Percentiles rank a stretch among this genome's conserved stretches.
These are phyloP conservation scores for Byasa hedistus DNA, from an alignment of 2,888 invertebrate species.

Conservation along the genomic window DNA sequence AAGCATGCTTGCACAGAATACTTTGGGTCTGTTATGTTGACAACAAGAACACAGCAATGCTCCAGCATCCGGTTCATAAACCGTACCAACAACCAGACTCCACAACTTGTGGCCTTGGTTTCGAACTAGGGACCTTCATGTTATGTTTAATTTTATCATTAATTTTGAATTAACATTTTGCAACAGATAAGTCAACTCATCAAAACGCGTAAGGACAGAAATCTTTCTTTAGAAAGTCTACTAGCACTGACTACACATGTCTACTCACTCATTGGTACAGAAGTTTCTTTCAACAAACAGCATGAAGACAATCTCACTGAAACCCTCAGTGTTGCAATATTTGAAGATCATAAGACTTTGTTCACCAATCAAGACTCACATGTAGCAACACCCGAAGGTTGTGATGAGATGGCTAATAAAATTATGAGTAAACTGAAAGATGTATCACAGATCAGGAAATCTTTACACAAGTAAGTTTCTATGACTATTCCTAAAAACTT, in stretches of 20 bases:
- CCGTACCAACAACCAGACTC: no score
- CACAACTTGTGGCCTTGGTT: no score
- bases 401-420: slow-evolving; percentile 49
- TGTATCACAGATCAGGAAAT: slow-evolving; percentile 62
- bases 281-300: slow-evolving; percentile 73
- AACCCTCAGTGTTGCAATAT: slow-evolving; percentile 77
- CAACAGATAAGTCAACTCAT: slow-evolving; percentile 79
- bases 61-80: no score
- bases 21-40: no score
- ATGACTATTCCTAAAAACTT: not conserved
- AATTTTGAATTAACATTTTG: slow-evolving; percentile 32
- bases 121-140: no score
- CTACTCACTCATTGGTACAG: slow-evolving; percentile 81
- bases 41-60: no score
- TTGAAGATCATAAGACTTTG: slow-evolving; percentile 74
- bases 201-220: slow-evolving; percentile 74
- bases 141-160: not conserved
- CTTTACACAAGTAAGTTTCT: slow-evolving; percentile 57
- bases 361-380: slow-evolving; percentile 39
- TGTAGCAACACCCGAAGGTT: slow-evolving; percentile 54
- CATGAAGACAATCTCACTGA: slow-evolving; percentile 74
- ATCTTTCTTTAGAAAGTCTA: slow-evolving; percentile 78
- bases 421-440: slow-evolving; percentile 59
- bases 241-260: slow-evolving; percentile 80
- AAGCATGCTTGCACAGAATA: no score